Evolutionary conservation across 2,797 vertebrate genomes (phyloP).

Genomic region (Eulemur mongoz): DNA sequence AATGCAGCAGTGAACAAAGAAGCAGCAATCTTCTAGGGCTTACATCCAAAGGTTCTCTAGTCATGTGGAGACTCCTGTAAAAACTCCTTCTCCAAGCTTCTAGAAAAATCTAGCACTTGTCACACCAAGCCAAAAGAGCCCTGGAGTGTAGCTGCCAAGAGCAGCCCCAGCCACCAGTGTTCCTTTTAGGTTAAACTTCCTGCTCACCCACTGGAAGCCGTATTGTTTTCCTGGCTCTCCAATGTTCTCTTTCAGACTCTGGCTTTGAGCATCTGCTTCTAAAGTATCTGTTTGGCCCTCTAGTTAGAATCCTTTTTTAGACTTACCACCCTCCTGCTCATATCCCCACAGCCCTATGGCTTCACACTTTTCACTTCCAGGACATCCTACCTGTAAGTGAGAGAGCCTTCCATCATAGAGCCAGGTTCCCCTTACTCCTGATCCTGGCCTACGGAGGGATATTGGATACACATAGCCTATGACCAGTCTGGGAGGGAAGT

Average conservation of each 20-base stretch:
- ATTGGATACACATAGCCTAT: neutral
- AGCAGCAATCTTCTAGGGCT: neutral
- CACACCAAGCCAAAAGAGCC: neutral
- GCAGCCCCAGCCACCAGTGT: fast-evolving
- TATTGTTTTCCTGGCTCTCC: neutral
- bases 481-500: neutral
- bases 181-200: neutral
- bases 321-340: too few species aligned
- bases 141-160: too few species aligned
- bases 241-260: neutral
- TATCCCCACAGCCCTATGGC: too few species aligned
- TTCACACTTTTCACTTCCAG: neutral
- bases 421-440: neutral
- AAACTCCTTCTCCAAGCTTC: neutral
- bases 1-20: neutral
- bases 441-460: neutral
- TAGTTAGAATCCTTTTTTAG: neutral
- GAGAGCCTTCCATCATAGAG: neutral
- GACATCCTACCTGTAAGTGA: neutral
- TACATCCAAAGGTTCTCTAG: neutral
- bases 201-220: neutral
- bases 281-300: neutral
- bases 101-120: neutral
- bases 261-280: neutral
- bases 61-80: neutral